Percentiles rank a stretch among this genome's conserved stretches.
These are phyloP conservation scores for Apamea epomidion DNA, from an alignment of 2,888 invertebrate species.

Conservation along the genomic window DNA sequence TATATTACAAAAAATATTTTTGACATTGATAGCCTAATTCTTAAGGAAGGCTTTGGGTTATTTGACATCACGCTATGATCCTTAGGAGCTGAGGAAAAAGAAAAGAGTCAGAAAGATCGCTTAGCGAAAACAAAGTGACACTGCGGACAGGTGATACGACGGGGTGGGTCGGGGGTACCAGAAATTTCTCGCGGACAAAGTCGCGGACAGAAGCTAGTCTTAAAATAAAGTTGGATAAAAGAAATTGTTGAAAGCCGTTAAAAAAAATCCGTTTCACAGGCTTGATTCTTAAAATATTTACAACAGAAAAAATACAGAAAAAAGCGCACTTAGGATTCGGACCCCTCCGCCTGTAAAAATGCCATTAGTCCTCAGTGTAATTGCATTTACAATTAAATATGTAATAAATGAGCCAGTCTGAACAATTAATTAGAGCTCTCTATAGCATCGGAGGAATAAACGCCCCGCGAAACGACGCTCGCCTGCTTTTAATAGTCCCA, in stretches of 20 bases:
- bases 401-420: conserved; percentile 73
- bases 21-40: too few relatives aligned
- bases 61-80: too few relatives aligned
- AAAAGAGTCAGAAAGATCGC: too few relatives aligned
- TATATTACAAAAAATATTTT: too few relatives aligned
- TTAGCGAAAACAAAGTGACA: too few relatives aligned
- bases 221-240: background rate
- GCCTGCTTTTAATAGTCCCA: conserved; percentile 85
- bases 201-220: too few relatives aligned
- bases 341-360: conserved; percentile 56
- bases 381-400: conserved; percentile 76
- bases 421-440: conserved; percentile 77
- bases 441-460: conserved; percentile 79
- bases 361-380: conserved; percentile 64
- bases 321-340: conserved; percentile 17
- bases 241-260: background rate
- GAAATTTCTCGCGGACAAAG: too few relatives aligned
- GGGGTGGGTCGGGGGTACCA: too few relatives aligned
- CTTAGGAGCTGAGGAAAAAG: too few relatives aligned
- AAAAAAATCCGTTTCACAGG: too few relatives aligned
- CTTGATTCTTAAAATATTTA: background rate
- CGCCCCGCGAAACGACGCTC: conserved; percentile 78
- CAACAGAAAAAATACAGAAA: background rate
- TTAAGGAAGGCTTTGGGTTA: too few relatives aligned
- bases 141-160: too few relatives aligned